Evolutionary conservation across 2,113 vertebrate species (phyloP), one percentile per base, ranked within the genome.

Genomic region (Ciconia stormi): DNA sequence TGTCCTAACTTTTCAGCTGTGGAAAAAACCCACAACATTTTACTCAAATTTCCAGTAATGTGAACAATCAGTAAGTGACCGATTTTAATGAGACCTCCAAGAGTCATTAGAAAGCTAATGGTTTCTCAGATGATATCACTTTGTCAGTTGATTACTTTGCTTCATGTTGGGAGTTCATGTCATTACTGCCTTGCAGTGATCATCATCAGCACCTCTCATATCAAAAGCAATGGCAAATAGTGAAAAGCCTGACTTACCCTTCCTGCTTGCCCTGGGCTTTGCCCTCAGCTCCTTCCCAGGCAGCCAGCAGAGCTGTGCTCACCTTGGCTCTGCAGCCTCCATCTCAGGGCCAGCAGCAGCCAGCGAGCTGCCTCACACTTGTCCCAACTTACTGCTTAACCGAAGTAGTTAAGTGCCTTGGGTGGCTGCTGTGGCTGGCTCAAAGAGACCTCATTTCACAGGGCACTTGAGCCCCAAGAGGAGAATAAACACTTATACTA

Each of bases 71-170:
- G 67, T 89, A 78, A 95, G 79, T 83, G 90, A 95, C 83, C 44
- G 1, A 11, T 78, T 90, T 94, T 94, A 96, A 96, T 84, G 88
- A 95, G 82, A 71, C 63, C 79, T 95, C 92, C 67, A 94, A 81
- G 88, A 95, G 79, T 34, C 92, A 80, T 86, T 90, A 92, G 82
- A 80, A 93, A 95, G 91, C 55, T 93, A 96, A 95, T 94, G 62
- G 67, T 66, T 96, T 95, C 59, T 90, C 76, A 92, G 82, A 92
- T 93, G 10, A 58, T 88, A 86, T 50, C 59, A 19, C 59, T 93
- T 88, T 81, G 67, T 40, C 86, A 81, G 92, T 67, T 96, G 93
- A 95, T 94, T 96, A 73, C 78, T 58, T 90, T 86, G 56, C 62
- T 82, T 65, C 6, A 3, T 66, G 71, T 89, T 81, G 79, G 67